Conservation (phyloP, 2,888 invertebrate species). For the Microctonus aethiopoides region DNA sequence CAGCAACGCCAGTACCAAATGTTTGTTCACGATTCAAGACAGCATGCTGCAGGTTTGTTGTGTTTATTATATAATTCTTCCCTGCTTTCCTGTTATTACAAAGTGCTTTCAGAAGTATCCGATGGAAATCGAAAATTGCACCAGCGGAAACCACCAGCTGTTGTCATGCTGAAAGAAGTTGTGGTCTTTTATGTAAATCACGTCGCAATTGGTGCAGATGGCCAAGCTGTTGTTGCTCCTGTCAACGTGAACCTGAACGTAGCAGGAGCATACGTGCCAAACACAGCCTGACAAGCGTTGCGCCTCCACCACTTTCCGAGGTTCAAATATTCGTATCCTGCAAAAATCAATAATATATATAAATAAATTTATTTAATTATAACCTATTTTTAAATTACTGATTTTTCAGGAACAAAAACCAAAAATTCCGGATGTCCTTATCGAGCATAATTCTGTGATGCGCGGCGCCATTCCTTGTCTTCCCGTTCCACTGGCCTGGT, state of each 20-base stretch:
- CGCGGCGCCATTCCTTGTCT: constrained; percentile 92
- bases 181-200: constrained; percentile 55
- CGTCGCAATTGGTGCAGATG: constrained; percentile 42
- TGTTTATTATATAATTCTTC: neutral
- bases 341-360: too few relatives aligned
- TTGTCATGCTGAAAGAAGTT: constrained; percentile 59
- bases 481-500: constrained; percentile 86
- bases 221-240: constrained; percentile 32
- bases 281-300: constrained; percentile 65
- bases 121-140: constrained; percentile 52
- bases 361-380: neutral
- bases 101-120: constrained; percentile 52
- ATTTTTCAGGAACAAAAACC: constrained; percentile 76
- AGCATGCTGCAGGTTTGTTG: constrained; percentile 56
- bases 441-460: constrained; percentile 88
- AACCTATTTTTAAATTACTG: neutral
- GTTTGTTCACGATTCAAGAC: constrained; percentile 55
- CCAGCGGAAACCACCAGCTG: constrained; percentile 55
- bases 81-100: constrained; percentile 15
- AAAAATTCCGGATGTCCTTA: constrained; percentile 80
- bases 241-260: constrained; percentile 47
- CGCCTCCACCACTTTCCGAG: constrained; percentile 64
- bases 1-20: neutral
- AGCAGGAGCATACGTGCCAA: constrained; percentile 61
- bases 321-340: constrained; percentile 36